Evolutionary conservation across 92 coral and sea anemone genomes (phyloP), one percentile per base, ranked within the genome.

Genomic region (Epizoanthus scotinus): DNA sequence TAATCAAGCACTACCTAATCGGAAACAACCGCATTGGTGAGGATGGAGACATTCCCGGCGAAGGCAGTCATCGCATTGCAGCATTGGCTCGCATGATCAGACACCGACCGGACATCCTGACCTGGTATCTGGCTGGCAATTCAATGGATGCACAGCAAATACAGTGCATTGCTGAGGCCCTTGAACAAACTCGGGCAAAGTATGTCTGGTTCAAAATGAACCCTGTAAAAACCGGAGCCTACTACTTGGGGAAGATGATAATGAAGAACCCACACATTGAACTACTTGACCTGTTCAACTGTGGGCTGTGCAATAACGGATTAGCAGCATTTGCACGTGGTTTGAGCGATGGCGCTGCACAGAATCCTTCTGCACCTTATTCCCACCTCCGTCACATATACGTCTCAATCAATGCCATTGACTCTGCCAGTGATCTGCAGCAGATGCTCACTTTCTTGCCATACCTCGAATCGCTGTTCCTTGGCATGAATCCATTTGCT

Each of bases 81-180:
- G 89, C 90, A 40, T 74, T 86, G 73, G 89, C 90, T 36, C 81
- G 73, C 71, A 86, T 86, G 90, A 84, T 86, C 84, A 73, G 78
- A 77, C 68, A 77, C 36, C 90, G 90, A 69, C 89, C 90, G 15
- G 89, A 87, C 36, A 87, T 87, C 15, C 24, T 74, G 24, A 87
- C 90, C 63, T 87, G 90, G 90, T 87, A 72, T 77, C 78, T 87
- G 60, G 90, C 90, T 17, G 90, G 90, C 31, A 87, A 87, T 55
- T 84, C 90, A 15, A 73, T 87, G 53, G 84, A 77, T 44, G 50
- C 58, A 31, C 62, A 44, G 53, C 89, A 87, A 44, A 87, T 87
- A 67, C 74, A 47, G 79, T 66, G 40, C 20, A 73, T 87, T 10
- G 55, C 90, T 72, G 84, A 87, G 24, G 90, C 90, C 22, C 89